phyloP scores from a whole-genome alignment of 2,797 vertebrate species.

The Myotis vivesi region DNA sequence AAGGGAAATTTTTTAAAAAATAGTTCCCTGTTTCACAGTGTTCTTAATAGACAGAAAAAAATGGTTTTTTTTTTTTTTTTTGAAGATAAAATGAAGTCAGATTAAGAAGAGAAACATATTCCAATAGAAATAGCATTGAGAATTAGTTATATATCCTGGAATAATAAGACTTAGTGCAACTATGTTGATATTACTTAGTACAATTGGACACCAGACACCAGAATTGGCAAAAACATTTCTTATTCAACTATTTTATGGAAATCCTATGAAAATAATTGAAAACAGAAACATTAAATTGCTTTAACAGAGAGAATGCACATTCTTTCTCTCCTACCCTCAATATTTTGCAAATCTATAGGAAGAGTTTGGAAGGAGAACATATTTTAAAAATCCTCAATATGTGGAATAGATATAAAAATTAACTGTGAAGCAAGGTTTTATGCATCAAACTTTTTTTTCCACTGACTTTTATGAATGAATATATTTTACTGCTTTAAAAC shows the following conservation, averaged over 20 bases:
- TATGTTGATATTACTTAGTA: conserved; percentile 46
- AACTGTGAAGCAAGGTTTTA: conserved; percentile 40
- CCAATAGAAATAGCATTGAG: conserved; percentile 63
- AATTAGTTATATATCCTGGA: conserved; percentile 39
- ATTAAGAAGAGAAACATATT: conserved; percentile 56
- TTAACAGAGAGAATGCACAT: conserved; percentile 18
- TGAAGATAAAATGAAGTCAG: conserved; percentile 62
- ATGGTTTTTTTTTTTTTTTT: conserved; percentile 11
- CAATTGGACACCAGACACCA: conserved; percentile 32
- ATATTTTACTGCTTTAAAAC: conserved; percentile 34
- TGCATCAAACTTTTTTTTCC: neutral
- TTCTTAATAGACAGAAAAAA: conserved; percentile 43
- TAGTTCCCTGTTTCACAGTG: neutral
- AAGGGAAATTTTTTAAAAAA: neutral
- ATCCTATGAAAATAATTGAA: conserved; percentile 58
- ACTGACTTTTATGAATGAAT: conserved; percentile 43
- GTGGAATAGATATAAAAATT: conserved; percentile 8
- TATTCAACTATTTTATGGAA: conserved; percentile 54
- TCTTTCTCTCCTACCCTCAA: neutral
- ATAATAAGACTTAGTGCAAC: conserved; percentile 51
- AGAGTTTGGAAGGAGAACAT: conserved; percentile 30
- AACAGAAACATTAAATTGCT: conserved; percentile 34
- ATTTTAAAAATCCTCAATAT: neutral
- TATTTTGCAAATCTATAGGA: conserved; percentile 49
- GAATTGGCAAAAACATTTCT: conserved; percentile 58